Conservation (phyloP, 2,797 vertebrate species). For the Loriculus beryllinus region DNA sequence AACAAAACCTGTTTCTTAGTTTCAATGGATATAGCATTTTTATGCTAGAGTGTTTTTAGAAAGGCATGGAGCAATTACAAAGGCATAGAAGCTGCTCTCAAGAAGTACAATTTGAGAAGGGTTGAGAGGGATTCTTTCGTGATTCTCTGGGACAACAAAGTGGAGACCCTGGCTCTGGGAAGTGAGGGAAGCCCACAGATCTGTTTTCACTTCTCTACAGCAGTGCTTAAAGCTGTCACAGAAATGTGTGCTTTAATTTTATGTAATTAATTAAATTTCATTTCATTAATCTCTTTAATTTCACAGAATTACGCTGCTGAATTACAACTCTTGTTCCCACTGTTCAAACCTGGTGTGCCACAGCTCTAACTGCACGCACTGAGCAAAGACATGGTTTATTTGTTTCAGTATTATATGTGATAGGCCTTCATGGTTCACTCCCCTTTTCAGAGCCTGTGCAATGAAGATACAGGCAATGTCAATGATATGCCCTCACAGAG, state of each 20-base stretch:
- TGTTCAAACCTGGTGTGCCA: neutral
- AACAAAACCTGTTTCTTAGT: neutral
- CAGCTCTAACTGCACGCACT: neutral
- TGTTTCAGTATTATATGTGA: neutral
- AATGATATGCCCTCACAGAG: neutral
- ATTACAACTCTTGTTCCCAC: neutral
- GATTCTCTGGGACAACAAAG: neutral
- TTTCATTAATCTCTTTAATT: neutral
- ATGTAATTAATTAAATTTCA: neutral
- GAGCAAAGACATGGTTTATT: neutral
- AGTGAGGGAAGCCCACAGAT: neutral
- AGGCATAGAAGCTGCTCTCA: neutral
- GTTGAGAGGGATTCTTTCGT: neutral
- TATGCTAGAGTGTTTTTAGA: neutral
- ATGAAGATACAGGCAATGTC: neutral
- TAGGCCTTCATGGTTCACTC: neutral
- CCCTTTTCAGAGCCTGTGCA: neutral
- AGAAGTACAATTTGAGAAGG: neutral
- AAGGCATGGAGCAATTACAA: neutral
- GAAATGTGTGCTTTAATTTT: neutral
- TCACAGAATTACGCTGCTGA: neutral
- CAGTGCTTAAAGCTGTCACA: neutral
- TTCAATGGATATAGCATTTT: neutral
- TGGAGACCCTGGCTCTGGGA: neutral
- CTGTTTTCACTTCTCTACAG: neutral